Base-by-base conservation (phyloP, 2,797 vertebrate genomes). In the Lophotriccus pileatus region DNA sequence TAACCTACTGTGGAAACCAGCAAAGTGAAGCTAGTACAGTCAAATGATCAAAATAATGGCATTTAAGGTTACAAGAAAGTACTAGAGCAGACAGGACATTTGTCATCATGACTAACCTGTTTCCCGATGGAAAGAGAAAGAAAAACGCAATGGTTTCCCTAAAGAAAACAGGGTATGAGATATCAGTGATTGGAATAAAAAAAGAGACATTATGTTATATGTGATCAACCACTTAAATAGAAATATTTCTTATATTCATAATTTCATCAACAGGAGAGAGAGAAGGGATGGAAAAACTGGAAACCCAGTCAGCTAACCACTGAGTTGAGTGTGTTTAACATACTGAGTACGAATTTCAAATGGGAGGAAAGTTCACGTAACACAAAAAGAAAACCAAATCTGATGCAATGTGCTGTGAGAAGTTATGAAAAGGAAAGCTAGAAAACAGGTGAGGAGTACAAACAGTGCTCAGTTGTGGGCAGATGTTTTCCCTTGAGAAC, bases 401-500 rank as follows among this genome's bases (percentile, higher is more conserved):
- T 84, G 22, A 59, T 69, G 36, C 11, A 6, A 37, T 21, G 23
- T 36, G 62, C 36, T 44, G 12, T 27, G 37, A 28, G 50, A 92
- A 94, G 70, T 55, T 55, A 56, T 1, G 4, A 41, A 74, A 81
- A 81, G 9, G 36, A 78, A 79, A 83, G n/a, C 56, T 28, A 55
- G 41, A n/a, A 93, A 91, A 73, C 30, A 66, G 49, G 62, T 66
- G 39, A 88, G 53, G 24, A 82, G 27, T 25, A 75, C 53, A n/a
- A 79, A 79, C 9, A 77, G 53, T 34, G 22, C 67, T 85, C 55
- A 53, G 21, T 63, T 2, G 1, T 1, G 1, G 50, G 63, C 58
- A 87, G 66, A 74, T 37, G 36, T 86, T 84, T 28, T 79, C 68
- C 62, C 43, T 36, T 12, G 23, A 94, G 76, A 94, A 64, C 4